phyloP scores from a whole-genome alignment of 2,797 vertebrate species.

The Notamacropus eugenii region DNA sequence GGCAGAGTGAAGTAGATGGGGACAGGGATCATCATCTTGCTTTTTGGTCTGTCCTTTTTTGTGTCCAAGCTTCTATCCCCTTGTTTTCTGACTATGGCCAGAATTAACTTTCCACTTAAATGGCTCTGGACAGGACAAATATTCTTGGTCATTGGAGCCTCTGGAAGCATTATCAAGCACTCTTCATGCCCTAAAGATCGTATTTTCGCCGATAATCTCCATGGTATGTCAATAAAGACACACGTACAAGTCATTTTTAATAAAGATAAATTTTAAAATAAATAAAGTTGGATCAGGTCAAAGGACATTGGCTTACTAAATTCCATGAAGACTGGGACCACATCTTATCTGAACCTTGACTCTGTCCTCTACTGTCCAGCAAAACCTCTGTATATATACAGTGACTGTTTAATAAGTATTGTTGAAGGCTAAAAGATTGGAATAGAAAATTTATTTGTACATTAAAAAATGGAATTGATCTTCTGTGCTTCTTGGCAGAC shows the following conservation, averaged over 20 bases:
- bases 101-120: not conserved
- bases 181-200: not conserved
- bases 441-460: conserved; percentile 14
- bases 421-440: not conserved
- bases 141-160: accelerated
- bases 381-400: not conserved
- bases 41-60: conserved; percentile 34
- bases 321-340: not conserved
- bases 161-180: not conserved
- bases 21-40: conserved; percentile 45
- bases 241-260: not conserved
- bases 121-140: not conserved
- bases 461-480: conserved; percentile 39
- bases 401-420: not conserved
- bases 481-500: conserved; percentile 26
- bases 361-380: not conserved
- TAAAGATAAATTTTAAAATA: not conserved
- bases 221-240: not conserved
- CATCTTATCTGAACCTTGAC: not conserved
- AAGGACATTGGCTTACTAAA: not conserved
- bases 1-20: conserved; percentile 28
- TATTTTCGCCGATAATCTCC: not conserved
- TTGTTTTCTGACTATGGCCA: not conserved
- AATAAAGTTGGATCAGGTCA: not conserved
- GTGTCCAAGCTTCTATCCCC: conserved; percentile 15